Base-by-base conservation (phyloP, 2,113 vertebrate species). In the Silurus glanis region DNA sequence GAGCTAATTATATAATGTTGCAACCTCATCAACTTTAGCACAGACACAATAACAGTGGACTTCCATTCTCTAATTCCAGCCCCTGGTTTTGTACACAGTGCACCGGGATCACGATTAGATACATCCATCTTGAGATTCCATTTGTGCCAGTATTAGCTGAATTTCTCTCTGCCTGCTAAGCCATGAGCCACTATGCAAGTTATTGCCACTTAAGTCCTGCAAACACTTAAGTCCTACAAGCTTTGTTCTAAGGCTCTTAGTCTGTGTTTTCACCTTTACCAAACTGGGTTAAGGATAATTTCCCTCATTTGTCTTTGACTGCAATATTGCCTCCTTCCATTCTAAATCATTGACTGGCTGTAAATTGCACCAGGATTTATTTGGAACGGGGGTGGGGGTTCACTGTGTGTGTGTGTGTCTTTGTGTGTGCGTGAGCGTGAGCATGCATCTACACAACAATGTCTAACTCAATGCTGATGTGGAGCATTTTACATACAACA, bases 101-200 rank as follows among this genome's bases (percentile, higher is more conserved):
- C 61, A 85, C 87, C 84, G 37, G 58, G 59, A 87, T 16, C 51
- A 75, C 90, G 88, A 94, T 92, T 92, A 92, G 88, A 90, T 66
- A 45, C 90, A 92, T 94, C 91, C 86, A 86, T 94, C 92, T 92
- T 91, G 78, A 88, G 90, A 92, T 91, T 91, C 83, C 84, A 91
- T 94, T 93, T 90, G 83, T 90, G 45, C 51, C 78, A 0, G 88
- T 92, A 92, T 94, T 94, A 92, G 88, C 83, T 82, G 83, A 90
- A 92, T 94, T 93, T 83, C 84, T 93, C 90, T 90, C 85, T 83
- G 90, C 90, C 89, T 58, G 51, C 74, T 17, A 47, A 85, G 13
- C 82, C 85, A 59, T 14, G 0, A 37, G 74, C 75, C 86, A 67
- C 84, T 87, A 88, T 82, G 83, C 88, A 83, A 86, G 75, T 82